Evolutionary conservation across 2,113 vertebrate species (phyloP).

Genomic region (Scalopus aquaticus): DNA sequence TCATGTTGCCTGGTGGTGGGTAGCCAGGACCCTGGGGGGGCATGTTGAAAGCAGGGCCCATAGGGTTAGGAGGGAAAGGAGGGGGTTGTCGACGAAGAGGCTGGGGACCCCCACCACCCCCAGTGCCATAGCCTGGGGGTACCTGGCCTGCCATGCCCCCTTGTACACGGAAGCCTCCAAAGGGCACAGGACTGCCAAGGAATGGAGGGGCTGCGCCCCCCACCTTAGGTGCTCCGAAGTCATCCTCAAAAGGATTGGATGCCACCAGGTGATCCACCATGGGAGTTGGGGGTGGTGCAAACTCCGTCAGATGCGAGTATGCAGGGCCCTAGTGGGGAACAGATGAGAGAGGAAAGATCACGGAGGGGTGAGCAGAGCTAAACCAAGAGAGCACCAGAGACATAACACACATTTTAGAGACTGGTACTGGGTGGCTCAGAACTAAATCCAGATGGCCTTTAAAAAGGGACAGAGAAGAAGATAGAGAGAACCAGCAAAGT

Average conservation of each 20-base stretch:
- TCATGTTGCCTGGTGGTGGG: constrained; percentile 83
- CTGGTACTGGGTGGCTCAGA: background rate
- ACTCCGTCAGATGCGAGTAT: constrained; percentile 98
- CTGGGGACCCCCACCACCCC: constrained; percentile 81
- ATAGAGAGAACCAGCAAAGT: background rate
- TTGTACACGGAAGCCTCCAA: constrained; percentile 87
- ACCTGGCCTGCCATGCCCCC: constrained; percentile 89
- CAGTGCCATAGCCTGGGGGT: constrained; percentile 83
- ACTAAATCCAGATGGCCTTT: background rate
- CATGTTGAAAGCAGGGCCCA: constrained; percentile 94
- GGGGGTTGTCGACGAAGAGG: constrained; percentile 86
- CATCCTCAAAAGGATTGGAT: constrained; percentile 98
- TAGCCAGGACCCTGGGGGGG: constrained; percentile 87
- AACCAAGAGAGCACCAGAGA: background rate
- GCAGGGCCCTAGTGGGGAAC: constrained; percentile 88
- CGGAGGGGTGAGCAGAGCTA: background rate
- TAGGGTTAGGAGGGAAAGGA: constrained; percentile 88
- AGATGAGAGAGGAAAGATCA: background rate
- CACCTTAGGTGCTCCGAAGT: constrained; percentile 93
- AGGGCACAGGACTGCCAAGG: constrained; percentile 89
- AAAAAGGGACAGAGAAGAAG: background rate
- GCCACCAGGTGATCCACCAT: constrained; percentile 99
- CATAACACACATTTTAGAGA: background rate
- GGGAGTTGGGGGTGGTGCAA: constrained; percentile 96
- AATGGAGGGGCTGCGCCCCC: constrained; percentile 88